Conservation (phyloP, 2,113 vertebrate genomes). For the Oriolus oriolus region DNA sequence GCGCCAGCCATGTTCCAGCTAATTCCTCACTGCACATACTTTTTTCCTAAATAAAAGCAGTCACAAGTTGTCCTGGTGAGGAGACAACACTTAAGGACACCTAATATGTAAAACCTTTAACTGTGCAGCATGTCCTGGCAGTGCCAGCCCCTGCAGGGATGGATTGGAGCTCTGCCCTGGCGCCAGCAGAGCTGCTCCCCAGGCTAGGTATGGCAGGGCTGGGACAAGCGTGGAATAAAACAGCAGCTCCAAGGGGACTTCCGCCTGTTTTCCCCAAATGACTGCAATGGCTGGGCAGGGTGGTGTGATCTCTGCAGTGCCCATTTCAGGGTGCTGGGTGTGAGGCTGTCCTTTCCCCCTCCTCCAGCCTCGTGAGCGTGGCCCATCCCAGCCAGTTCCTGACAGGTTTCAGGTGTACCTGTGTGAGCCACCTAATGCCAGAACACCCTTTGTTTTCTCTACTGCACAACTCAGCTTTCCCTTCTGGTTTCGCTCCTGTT, state of each 20-base stretch:
- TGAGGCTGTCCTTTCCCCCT: neutral
- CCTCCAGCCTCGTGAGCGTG: fast-evolving
- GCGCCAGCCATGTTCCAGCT: neutral
- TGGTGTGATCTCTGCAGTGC: neutral
- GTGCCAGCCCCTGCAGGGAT: neutral
- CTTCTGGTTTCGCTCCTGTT: conserved; percentile 4
- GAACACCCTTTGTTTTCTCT: conserved; percentile 1
- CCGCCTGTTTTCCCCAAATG: neutral
- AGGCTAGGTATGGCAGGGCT: neutral
- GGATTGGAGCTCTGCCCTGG: neutral
- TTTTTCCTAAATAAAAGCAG: neutral
- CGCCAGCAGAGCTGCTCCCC: neutral
- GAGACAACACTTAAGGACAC: neutral
- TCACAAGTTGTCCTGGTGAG: neutral
- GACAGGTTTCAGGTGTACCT: neutral
- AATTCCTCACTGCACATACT: neutral
- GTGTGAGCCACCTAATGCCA: neutral
- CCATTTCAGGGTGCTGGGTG: neutral
- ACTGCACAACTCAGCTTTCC: neutral
- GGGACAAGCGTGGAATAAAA: neutral
- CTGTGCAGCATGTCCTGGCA: neutral
- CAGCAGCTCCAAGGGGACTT: neutral
- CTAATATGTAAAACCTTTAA: neutral
- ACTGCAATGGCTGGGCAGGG: neutral
- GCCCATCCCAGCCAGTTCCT: neutral